These are phyloP conservation scores for Cenopis cana DNA, from an alignment of 2,888 invertebrate genomes.

Conservation along the genomic window DNA sequence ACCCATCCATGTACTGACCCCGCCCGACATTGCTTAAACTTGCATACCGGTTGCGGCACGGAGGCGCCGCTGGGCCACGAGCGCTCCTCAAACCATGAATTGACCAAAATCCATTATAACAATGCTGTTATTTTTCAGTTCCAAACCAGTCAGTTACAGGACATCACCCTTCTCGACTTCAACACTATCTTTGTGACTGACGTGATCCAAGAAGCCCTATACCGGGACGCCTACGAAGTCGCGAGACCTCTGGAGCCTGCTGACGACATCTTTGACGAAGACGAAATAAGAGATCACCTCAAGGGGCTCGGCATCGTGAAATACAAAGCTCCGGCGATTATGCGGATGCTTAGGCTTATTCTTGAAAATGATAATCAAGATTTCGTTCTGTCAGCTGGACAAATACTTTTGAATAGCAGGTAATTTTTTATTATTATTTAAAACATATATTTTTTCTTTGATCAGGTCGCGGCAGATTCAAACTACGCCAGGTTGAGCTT, in stretches of 20 bases:
- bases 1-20: too few species aligned
- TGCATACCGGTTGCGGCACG: too few species aligned
- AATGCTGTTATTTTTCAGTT: constrained; percentile 56
- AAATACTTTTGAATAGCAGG: constrained; percentile 61
- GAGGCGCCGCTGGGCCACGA: too few species aligned
- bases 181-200: constrained; percentile 72
- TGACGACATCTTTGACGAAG: constrained; percentile 59
- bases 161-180: constrained; percentile 63
- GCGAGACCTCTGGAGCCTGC: constrained; percentile 56
- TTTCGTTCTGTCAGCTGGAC: constrained; percentile 61
- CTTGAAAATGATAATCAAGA: constrained; percentile 60
- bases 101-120: too few species aligned
- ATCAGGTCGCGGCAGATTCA: too few species aligned
- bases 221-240: constrained; percentile 60
- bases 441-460: too few species aligned
- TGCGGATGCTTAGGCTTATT: constrained; percentile 64
- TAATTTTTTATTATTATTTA: constrained; percentile 47
- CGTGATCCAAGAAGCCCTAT: constrained; percentile 72
- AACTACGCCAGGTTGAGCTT: too few species aligned
- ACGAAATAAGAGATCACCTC: constrained; percentile 59
- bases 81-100: too few species aligned
- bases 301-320: constrained; percentile 58
- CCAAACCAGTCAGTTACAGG: constrained; percentile 55
- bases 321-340: constrained; percentile 69
- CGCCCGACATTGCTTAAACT: too few species aligned